Base-by-base conservation (phyloP, 2,113 vertebrate species). In the Entomyzon cyanotis region DNA sequence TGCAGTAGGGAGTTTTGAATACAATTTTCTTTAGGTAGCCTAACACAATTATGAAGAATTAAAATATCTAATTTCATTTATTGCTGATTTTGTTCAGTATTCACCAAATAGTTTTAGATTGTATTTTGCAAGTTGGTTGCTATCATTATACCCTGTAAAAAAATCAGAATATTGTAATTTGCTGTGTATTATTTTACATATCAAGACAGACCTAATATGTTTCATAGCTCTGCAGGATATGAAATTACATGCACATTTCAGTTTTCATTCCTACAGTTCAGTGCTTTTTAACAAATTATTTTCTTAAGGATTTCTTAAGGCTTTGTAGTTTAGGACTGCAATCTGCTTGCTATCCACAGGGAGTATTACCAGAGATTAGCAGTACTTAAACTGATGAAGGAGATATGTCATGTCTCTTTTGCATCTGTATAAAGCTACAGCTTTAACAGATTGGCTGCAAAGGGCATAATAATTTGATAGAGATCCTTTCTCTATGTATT, bases 341-440 rank as follows among this genome's bases (percentile, higher is more conserved):
- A 94, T 87, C 79, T 95, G 86, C 65, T 95, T 89, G 80, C 55
- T 71, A 80, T 94, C 90, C 85, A 94, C 52, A 84, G 76, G 84
- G 87, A 97, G 63, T 81, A 95, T 95, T 96, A 97, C 24, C 37
- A 95, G 65, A 96, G 87, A 97, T 97, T 95, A 96, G 52, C 81
- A 58, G 67, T 91, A 90, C 69, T 96, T 96, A 96, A 91, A 84
- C 65, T 87, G 84, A 97, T 89, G 95, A 95, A 88, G 93, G 91
- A 92, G 85, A 94, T 79, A 90, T 39, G n/a, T 44, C 76, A 85
- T 58, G 14, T 52, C 65, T 94, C 28, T 78, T 44, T 93, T 70
- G 80, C 81, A 81, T 70, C 60, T 82, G 84, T 78, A 84, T 49
- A 96, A 95, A 91, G 35, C 60, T 52, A 89, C 19, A 73, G 47